Evolutionary conservation across 2,888 invertebrate species (phyloP).

Genomic region (Trachelus troglodyta): DNA sequence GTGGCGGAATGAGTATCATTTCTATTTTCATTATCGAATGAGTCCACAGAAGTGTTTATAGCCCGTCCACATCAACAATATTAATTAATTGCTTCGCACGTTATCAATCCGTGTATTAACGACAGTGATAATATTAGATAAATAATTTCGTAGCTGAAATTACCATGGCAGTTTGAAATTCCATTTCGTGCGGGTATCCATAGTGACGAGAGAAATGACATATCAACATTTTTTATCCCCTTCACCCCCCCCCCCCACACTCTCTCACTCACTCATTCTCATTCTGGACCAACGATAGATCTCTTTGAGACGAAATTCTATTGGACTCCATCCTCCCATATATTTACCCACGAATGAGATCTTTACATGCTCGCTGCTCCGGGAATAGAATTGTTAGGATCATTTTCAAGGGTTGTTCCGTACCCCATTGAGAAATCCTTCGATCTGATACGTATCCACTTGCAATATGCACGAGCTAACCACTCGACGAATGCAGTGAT

Average conservation of each 20-base stretch:
- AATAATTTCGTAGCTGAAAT: background rate
- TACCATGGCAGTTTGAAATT: background rate
- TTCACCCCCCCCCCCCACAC: too few species aligned
- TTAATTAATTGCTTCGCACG: background rate
- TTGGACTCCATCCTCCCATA: background rate
- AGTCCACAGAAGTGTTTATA: background rate
- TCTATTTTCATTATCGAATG: background rate
- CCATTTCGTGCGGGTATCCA: background rate
- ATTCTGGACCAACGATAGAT: background rate
- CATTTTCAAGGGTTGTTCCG: background rate
- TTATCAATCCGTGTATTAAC: background rate
- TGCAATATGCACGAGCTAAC: background rate
- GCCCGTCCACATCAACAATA: background rate
- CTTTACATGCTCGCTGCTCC: background rate
- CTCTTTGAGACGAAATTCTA: background rate
- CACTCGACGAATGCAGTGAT: background rate
- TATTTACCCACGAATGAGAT: background rate
- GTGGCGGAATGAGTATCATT: constrained; percentile 6
- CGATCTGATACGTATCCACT: background rate
- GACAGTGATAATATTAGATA: background rate
- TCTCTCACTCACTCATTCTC: background rate
- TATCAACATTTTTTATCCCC: background rate
- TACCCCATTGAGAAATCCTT: background rate
- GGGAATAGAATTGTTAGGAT: background rate
- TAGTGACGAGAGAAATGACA: background rate